phyloP scores from a whole-genome alignment of 2,113 vertebrate species.

The Stegastes partitus region DNA sequence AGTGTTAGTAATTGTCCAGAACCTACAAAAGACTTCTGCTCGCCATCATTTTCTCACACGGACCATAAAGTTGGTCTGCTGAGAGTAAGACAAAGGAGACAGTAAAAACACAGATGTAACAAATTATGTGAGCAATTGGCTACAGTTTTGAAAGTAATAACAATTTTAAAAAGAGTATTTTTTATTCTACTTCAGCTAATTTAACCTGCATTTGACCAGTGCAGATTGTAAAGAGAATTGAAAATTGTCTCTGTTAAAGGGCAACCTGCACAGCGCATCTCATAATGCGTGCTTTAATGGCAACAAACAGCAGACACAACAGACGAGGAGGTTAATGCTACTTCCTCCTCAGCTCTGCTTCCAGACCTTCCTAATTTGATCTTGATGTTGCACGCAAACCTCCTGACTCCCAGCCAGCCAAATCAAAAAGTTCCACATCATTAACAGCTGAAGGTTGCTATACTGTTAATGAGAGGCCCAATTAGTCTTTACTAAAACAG shows the following conservation, averaged over 20 bases:
- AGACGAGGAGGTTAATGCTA: slow-evolving; percentile 36
- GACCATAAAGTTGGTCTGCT: too few species aligned
- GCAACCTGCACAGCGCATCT: slow-evolving; percentile 56
- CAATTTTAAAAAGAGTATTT: background rate
- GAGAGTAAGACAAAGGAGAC: too few species aligned
- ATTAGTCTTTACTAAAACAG: slow-evolving; percentile 76
- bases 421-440: slow-evolving; percentile 83
- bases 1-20: too few species aligned
- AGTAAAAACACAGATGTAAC: too few species aligned
- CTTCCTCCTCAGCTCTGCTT: slow-evolving; percentile 15
- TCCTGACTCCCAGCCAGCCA: slow-evolving; percentile 64
- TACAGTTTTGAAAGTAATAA: too few species aligned
- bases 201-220: slow-evolving; percentile 31
- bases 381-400: slow-evolving; percentile 20
- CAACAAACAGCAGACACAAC: slow-evolving; percentile 59
- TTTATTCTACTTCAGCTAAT: slow-evolving; percentile 2
- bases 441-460: slow-evolving; percentile 76
- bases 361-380: slow-evolving; percentile 66
- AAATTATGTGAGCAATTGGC: too few species aligned
- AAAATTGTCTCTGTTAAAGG: slow-evolving; percentile 41
- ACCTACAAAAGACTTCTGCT: too few species aligned
- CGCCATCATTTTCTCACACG: too few species aligned
- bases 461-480: slow-evolving; percentile 81
- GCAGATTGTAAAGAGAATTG: slow-evolving; percentile 11
- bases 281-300: slow-evolving; percentile 32